Evolutionary conservation across 2,888 invertebrate species (phyloP).

Genomic region (Loripinus fragilis): DNA sequence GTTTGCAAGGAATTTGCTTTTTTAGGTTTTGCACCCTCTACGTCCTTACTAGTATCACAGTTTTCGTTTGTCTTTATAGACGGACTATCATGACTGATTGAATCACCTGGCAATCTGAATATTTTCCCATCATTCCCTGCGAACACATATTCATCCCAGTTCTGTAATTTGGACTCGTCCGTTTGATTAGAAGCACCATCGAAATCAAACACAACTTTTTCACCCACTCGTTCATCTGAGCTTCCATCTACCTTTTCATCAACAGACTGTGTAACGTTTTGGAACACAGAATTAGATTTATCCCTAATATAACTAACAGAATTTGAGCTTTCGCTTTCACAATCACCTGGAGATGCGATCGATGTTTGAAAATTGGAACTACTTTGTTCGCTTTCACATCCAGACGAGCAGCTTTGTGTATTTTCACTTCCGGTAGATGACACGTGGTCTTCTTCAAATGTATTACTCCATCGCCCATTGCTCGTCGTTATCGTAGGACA

Average conservation of each 20-base stretch:
- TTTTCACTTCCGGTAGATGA: constrained; percentile 2
- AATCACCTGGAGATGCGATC: no score
- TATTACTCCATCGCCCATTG: background rate
- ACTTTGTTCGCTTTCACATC: background rate
- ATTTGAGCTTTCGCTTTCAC: no score
- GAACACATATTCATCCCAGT: background rate
- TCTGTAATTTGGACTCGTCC: constrained; percentile 3
- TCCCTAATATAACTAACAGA: no score
- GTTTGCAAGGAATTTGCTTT: background rate
- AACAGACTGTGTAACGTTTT: no score
- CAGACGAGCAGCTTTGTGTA: background rate
- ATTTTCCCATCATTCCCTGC: background rate
- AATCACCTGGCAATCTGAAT: background rate
- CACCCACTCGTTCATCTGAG: no score
- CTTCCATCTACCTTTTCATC: background rate
- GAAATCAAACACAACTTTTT: background rate
- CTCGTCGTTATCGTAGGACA: background rate
- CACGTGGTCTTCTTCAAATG: background rate
- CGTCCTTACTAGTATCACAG: background rate
- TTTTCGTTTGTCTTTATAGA: background rate
- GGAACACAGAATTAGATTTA: no score
- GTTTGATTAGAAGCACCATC: background rate
- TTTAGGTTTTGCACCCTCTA: background rate
- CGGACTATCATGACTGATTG: background rate
- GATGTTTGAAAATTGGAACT: background rate